phyloP scores from a whole-genome alignment of 2,888 invertebrate species.

The Drosophila histrio region DNA sequence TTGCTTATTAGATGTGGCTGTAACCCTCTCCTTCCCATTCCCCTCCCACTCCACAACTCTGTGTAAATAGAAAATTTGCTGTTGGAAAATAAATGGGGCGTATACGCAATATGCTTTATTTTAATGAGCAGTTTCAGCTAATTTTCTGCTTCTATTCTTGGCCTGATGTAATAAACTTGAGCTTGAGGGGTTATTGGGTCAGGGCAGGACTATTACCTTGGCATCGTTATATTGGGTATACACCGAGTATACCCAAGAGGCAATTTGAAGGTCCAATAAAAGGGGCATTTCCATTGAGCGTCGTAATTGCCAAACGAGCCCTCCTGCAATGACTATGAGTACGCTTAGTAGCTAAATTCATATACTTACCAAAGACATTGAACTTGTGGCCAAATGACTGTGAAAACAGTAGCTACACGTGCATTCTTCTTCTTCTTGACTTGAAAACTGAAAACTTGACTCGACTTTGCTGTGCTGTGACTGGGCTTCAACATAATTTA shows the following conservation, averaged over 20 bases:
- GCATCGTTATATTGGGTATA: constrained; percentile 19
- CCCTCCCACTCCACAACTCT: not conserved
- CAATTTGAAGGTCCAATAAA: constrained; percentile 31
- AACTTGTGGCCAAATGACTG: constrained; percentile 46
- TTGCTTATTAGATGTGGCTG: constrained; percentile 34
- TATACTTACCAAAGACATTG: constrained; percentile 43
- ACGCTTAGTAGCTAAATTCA: constrained; percentile 7
- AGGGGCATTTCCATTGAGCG: constrained; percentile 22
- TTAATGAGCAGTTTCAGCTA: constrained; percentile 56
- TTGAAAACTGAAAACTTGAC: constrained; percentile 15
- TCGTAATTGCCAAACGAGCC: constrained; percentile 33
- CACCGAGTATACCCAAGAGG: not conserved
- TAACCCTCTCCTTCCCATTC: not conserved
- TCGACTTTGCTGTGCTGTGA: not conserved
- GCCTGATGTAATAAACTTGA: constrained; percentile 37
- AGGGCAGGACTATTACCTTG: constrained; percentile 44
- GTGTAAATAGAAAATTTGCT: constrained; percentile 1
- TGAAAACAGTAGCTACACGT: constrained; percentile 46
- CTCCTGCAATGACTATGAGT: not conserved
- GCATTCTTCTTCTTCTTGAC: constrained; percentile 35
- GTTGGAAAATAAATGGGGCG: constrained; percentile 18
- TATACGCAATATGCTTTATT: constrained; percentile 54
- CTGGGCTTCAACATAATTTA: constrained; percentile 57
- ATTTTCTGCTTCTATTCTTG: constrained; percentile 41
- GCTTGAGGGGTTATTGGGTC: constrained; percentile 51